Conservation (phyloP, 2,113 vertebrate genomes). For the Thunnus thynnus region DNA sequence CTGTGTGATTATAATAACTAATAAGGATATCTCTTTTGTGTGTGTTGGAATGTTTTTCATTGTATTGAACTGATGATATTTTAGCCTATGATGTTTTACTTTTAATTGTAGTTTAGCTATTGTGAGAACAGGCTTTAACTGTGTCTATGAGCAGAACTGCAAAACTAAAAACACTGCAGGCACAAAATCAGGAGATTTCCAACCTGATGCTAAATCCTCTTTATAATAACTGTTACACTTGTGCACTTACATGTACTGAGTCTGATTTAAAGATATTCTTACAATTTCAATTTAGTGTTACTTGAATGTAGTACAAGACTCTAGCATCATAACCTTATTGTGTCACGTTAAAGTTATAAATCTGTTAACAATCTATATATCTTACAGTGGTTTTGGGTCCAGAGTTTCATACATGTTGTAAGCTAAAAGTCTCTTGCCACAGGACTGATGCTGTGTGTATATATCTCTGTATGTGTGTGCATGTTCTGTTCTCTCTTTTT, state of each 20-base stretch:
- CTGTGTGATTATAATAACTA: neutral
- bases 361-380: too few species aligned
- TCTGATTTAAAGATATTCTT: too few species aligned
- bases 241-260: too few species aligned
- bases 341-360: too few species aligned
- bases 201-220: neutral
- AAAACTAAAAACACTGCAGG: too few species aligned
- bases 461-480: neutral
- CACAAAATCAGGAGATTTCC: too few species aligned
- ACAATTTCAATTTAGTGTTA: neutral
- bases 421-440: neutral
- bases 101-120: neutral
- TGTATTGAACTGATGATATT: neutral
- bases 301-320: neutral
- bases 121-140: neutral
- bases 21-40: slow-evolving; percentile 10
- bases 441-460: neutral
- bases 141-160: too few species aligned
- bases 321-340: too few species aligned
- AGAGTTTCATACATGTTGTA: neutral
- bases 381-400: too few species aligned
- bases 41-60: neutral
- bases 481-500: neutral
- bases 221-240: neutral
- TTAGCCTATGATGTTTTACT: neutral